Evolutionary conservation across 1,140 invertebrate species (phyloP).

Genomic region (Meloidogyne floridensis): DNA sequence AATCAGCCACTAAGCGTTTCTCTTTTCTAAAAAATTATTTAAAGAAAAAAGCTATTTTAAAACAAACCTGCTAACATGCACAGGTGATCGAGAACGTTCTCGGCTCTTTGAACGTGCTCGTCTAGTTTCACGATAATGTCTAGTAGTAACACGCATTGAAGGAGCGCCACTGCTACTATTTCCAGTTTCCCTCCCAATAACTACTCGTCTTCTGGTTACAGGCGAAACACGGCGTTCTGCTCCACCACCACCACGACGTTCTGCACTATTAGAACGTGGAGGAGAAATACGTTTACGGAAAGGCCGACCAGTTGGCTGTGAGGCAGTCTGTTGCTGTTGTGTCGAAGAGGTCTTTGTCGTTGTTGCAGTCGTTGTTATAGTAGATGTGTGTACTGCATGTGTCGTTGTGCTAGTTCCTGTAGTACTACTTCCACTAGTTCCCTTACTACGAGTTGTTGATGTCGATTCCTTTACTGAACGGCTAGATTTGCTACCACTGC

Average conservation of each 20-base stretch:
- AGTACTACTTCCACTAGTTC: too few species aligned
- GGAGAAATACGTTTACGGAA: conserved; percentile 68
- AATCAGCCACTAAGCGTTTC: conserved; percentile 27
- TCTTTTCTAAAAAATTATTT: conserved; percentile 30
- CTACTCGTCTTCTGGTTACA: conserved; percentile 4
- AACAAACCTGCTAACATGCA: background rate
- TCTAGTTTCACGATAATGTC: conserved; percentile 15
- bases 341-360: background rate
- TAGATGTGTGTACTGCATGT: background rate
- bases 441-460: background rate
- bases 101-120: conserved; percentile 4
- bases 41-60: background rate
- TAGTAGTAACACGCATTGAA: conserved; percentile 2
- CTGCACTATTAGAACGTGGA: conserved; percentile 25
- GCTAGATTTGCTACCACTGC: background rate
- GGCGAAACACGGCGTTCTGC: conserved; percentile 2
- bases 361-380: background rate
- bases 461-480: background rate
- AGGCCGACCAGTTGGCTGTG: conserved; percentile 73
- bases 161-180: background rate
- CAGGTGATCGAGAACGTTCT: background rate
- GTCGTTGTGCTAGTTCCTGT: background rate
- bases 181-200: background rate
- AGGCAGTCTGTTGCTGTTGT: background rate
- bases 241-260: conserved; percentile 1